These are phyloP conservation scores for Chiloscyllium punctatum DNA, from an alignment of 2,797 vertebrate genomes.

Conservation along the genomic window DNA sequence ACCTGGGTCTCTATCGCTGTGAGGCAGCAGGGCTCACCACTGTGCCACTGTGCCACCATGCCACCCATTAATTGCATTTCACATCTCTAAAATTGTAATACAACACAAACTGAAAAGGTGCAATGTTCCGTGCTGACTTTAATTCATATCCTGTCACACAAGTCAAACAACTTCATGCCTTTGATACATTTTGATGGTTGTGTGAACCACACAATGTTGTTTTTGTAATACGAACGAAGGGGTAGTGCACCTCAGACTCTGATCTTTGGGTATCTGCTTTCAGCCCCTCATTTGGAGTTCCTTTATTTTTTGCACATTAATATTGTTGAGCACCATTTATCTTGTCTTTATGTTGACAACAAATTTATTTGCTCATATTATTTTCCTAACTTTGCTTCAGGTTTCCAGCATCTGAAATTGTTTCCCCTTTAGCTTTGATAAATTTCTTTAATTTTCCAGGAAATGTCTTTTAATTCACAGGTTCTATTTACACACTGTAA, in stretches of 20 bases:
- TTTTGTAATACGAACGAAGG: too few species aligned
- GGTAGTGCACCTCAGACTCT: too few species aligned
- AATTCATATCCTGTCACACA: neutral
- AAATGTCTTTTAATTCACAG: neutral
- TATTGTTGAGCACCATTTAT: neutral
- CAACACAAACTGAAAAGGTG: neutral
- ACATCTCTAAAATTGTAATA: neutral
- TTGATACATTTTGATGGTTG: too few species aligned
- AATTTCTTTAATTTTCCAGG: slow-evolving; percentile 1
- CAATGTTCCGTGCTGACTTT: neutral
- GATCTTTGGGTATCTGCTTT: too few species aligned
- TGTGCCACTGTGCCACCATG: too few species aligned
- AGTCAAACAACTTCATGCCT: neutral
- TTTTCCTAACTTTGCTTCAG: neutral
- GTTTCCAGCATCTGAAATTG: neutral
- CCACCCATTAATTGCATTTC: neutral
- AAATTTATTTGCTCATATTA: neutral
- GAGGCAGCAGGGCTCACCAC: too few species aligned
- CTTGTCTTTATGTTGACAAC: neutral
- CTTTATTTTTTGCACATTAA: neutral
- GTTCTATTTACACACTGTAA: neutral
- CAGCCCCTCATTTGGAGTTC: too few species aligned
- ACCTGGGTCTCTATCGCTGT: too few species aligned
- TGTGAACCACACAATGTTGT: too few species aligned
- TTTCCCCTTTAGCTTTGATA: neutral